A percentile compares a stretch with the other conserved stretches of the same genome.
These are phyloP conservation scores for Otis tarda DNA, from an alignment of 2,113 vertebrate genomes.

Conservation along the genomic window DNA sequence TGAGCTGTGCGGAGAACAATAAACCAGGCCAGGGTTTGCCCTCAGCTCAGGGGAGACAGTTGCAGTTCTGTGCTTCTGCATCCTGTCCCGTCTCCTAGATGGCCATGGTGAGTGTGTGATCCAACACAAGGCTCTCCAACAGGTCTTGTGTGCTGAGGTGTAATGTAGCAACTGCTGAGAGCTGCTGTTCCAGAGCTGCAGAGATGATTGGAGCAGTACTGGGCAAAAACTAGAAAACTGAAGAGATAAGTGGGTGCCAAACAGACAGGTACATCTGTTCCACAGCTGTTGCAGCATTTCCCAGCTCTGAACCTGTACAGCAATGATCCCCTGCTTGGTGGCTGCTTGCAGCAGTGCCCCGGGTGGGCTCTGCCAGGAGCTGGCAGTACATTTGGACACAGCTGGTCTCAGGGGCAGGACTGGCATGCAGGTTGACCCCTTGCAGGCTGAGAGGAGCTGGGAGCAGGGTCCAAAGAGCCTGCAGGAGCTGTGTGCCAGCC, in stretches of 20 bases:
- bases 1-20: neutral
- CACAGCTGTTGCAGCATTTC: neutral
- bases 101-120: neutral
- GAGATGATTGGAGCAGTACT: neutral
- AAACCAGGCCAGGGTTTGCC: conserved; percentile 31
- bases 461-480: neutral
- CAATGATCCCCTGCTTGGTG: neutral
- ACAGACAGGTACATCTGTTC: neutral
- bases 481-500: neutral
- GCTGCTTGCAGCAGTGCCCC: neutral
- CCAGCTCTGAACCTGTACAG: neutral
- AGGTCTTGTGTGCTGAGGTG: neutral
- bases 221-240: neutral
- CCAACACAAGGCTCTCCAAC: neutral
- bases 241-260: neutral
- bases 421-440: neutral
- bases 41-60: neutral
- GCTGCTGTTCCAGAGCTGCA: neutral
- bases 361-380: neutral
- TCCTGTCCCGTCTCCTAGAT: neutral
- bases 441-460: neutral
- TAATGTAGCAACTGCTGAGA: neutral
- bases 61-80: neutral
- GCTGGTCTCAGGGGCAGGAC: fast-evolving
- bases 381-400: neutral